Evolutionary conservation across 1,140 invertebrate genomes (phyloP).

Genomic region (Drosophila miranda): DNA sequence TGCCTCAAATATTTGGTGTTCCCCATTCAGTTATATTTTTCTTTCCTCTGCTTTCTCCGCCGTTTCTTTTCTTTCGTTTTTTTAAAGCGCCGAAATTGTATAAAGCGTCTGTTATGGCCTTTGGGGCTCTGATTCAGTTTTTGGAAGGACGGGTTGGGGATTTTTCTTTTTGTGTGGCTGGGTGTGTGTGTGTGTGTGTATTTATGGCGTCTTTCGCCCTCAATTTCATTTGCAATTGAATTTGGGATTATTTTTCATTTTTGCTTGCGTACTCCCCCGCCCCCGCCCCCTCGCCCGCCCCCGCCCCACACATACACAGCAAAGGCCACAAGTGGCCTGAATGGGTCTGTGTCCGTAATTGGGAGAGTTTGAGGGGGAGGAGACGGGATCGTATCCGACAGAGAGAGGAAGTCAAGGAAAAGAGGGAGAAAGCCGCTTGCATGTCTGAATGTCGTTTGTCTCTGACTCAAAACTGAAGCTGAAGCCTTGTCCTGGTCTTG

Average conservation of each 20-base stretch:
- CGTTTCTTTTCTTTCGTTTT: not conserved
- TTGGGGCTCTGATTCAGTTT: constrained; percentile 50
- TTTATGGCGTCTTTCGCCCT: constrained; percentile 73
- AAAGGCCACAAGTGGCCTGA: constrained; percentile 73
- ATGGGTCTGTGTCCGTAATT: constrained; percentile 54
- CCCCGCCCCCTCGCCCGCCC: not conserved
- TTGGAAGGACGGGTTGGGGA: constrained; percentile 5
- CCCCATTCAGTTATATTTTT: constrained; percentile 17
- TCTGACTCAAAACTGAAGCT: constrained; percentile 46
- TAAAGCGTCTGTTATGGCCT: constrained; percentile 53
- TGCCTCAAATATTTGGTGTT: constrained; percentile 18
- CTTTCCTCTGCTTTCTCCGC: not conserved
- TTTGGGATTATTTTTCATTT: constrained; percentile 81
- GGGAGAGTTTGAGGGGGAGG: constrained; percentile 3
- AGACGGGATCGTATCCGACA: no score
- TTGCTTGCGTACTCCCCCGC: constrained; percentile 57
- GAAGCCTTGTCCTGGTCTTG: constrained; percentile 1
- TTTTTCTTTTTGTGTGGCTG: constrained; percentile 20
- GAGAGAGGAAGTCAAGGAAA: not conserved
- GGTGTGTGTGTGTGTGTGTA: constrained; percentile 41
- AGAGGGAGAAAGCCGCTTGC: constrained; percentile 57
- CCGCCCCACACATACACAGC: constrained; percentile 2
- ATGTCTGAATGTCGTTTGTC: constrained; percentile 76
- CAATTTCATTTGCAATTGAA: constrained; percentile 81
- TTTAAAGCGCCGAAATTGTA: constrained; percentile 62